Base-by-base conservation (phyloP, 1,140 invertebrate species). In the Drosophila athabasca region DNA sequence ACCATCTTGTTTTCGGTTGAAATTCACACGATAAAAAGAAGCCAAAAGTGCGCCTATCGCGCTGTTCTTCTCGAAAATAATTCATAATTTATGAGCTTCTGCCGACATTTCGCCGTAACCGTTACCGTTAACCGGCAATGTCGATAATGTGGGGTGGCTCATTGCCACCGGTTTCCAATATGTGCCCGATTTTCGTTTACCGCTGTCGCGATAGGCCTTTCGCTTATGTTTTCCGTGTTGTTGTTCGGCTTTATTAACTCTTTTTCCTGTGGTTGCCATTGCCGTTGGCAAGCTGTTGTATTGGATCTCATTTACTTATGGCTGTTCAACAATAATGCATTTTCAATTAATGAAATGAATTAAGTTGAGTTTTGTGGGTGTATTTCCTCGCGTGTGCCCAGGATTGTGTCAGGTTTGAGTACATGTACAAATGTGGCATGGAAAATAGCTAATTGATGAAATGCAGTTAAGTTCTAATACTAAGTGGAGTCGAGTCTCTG, bases 251-350 rank as follows among this genome's bases (percentile, higher is more conserved):
- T 48, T 48, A 39, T 57, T 52, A 55, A 65, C 53, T 48, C 69
- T 11, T 41, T 41, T 50, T 55, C 53, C 19, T 22, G n/a, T 15
- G 26, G 15, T 13, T n/a, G 39, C 41, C 59, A 73, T n/a, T 65
- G 52, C 46, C 72, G 69, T 64, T 57, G 69, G 59, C 60, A 19
- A 19, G 17, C 0, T 19, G 17, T 19, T 19, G 45, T 44, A 65
- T n/a, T 35, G 64, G 1, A 49, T 19, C 57, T 48, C 46, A 65
- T 74, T 74, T 59, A 66, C 71, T 74, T 74, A 74, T 74, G 71
- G 44, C 71, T 58, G 69, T 74, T 74, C 43, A 74, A 74, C 70
- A 74, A 65, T 65, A 74, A 74, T 74, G 70, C 52, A 55, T 74
- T 73, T 73, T 39, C 69, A 69, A 73, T 73, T 52, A 71, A 44